Evolutionary conservation across 1,140 invertebrate species (phyloP).

Genomic region (Dreissena rostriformis): DNA sequence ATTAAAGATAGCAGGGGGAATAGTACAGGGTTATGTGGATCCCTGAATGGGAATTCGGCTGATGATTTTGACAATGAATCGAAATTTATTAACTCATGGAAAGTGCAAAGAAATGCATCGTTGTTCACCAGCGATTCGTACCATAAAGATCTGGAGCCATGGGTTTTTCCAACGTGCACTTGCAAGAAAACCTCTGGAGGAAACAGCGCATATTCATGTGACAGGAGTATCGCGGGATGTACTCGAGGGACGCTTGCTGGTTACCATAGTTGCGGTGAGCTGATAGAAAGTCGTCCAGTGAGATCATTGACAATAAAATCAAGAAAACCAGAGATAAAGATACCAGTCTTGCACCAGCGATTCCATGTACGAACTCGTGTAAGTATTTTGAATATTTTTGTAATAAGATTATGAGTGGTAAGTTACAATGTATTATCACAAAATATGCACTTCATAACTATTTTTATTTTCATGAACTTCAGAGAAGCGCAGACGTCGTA

Average conservation of each 20-base stretch:
- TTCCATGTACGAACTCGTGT: no score
- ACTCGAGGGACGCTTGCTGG: conserved; percentile 10
- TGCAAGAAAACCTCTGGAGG: not conserved
- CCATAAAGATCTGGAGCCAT: not conserved
- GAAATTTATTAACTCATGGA: conserved; percentile 21
- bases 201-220: not conserved
- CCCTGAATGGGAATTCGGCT: conserved; percentile 6
- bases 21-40: conserved; percentile 33
- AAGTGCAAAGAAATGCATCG: not conserved
- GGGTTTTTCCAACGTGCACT: conserved; percentile 19
- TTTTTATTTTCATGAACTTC: no score
- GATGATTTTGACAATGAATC: conserved; percentile 33
- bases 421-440: no score
- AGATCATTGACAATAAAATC: not conserved
- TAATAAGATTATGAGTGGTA: no score
- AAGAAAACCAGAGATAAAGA: no score
- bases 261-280: conserved; percentile 29
- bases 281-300: conserved; percentile 11
- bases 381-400: no score
- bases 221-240: conserved; percentile 11
- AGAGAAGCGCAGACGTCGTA: no score
- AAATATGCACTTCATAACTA: no score
- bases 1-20: conserved; percentile 24
- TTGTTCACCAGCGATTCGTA: conserved; percentile 8
- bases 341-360: no score